Evolutionary conservation across 1,140 invertebrate genomes (phyloP), one percentile per base, ranked within the genome.

Genomic region (Pseudomyrmex sp.): DNA sequence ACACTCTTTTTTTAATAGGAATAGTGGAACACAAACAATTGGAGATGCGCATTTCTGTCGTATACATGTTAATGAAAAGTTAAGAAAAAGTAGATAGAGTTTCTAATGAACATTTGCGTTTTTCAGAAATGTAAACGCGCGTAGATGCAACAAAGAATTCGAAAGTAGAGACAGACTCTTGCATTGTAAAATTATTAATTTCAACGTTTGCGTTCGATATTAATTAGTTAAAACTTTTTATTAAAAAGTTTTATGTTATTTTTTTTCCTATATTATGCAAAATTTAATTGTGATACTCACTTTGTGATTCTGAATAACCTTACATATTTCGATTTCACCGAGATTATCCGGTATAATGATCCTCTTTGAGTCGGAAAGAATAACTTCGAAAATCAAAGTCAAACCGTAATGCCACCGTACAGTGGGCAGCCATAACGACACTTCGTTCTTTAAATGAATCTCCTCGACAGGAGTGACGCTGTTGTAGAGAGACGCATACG

Each of bases 351-450:
- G 18, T 12, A 23, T 15, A 59, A 69, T 56, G 26, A 79, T 26
- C 13, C 18, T 50, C 58, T 69, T 79, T 1, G 63, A 15, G 2
- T 79, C 20, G 2, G 75, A 79, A 10, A 59, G 7, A 35, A 79
- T 13, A 5, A 69, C 1, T 35, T 79, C 65, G 13, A 79, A 44
- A 2, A 68, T 15, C 8, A 58, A 8, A 58, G 7, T 68, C 4
- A 77, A 10, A 18, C 63, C 75, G 2, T 3, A 56, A 15, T 69
- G 75, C 75, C 63, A 79, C 20, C 65, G 63, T 79, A 79, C 69
- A 8, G 52, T 69, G 9, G 75, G 63, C 1, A 59, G 13, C 48
- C 26, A 58, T 18, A 58, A 58, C 10, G 20, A 2, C 1, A 79
- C 58, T n/a, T 79, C 63, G 1, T 59, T 48, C 15, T 26, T 58